Percentiles rank a stretch among this genome's conserved stretches.
phyloP scores from a whole-genome alignment of 30 jellyfish, hydroid and myxozoan species.

The Hydra vulgaris region DNA sequence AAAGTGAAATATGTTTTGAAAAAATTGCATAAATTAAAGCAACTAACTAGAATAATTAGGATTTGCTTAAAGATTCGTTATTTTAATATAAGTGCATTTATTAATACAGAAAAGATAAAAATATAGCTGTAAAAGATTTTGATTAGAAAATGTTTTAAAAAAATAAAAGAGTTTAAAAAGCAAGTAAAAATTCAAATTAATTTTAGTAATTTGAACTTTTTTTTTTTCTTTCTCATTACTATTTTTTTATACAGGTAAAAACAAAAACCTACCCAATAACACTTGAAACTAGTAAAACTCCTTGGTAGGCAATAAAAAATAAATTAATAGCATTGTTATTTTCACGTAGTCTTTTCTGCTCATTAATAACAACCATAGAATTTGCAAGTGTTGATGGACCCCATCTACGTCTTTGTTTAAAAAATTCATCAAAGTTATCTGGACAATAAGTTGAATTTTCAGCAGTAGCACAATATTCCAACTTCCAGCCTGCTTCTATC shows the following conservation, averaged over 20 bases:
- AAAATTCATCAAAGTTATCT: slow-evolving; percentile 81
- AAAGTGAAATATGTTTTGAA: neutral
- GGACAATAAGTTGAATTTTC: slow-evolving; percentile 91
- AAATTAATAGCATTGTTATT: slow-evolving; percentile 61
- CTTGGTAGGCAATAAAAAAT: slow-evolving; percentile 66
- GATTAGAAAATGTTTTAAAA: no score
- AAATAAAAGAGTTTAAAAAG: no score
- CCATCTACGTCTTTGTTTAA: slow-evolving; percentile 92
- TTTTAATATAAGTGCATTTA: no score
- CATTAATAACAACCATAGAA: slow-evolving; percentile 47
- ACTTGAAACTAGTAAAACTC: slow-evolving; percentile 56
- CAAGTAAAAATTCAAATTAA: no score
- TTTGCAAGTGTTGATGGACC: slow-evolving; percentile 93
- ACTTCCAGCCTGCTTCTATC: slow-evolving; percentile 94
- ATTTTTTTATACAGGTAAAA: no score
- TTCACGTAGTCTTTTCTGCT: slow-evolving; percentile 37
- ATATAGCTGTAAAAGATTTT: no score
- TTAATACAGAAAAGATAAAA: no score
- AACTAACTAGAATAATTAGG: no score
- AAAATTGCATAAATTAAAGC: no score
- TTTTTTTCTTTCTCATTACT: no score
- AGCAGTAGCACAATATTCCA: slow-evolving; percentile 91
- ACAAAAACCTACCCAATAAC: slow-evolving; percentile 84
- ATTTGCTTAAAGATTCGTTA: no score
- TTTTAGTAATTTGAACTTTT: no score